Percentiles rank a stretch among this genome's conserved stretches.
Evolutionary conservation across 2,797 vertebrate genomes (phyloP).

Genomic region (Myotis vivesi): DNA sequence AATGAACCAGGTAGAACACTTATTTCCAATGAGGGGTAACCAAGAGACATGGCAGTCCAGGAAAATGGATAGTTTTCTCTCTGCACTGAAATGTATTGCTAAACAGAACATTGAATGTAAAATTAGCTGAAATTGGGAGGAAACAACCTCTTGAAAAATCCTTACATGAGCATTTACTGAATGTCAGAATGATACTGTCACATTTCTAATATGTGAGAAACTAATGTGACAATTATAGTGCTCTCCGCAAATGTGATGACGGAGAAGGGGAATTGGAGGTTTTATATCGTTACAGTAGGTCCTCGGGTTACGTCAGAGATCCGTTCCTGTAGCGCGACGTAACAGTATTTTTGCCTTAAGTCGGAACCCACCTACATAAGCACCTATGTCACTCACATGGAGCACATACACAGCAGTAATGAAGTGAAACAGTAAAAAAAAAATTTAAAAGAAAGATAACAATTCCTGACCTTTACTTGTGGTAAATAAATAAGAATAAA

Average conservation of each 20-base stretch:
- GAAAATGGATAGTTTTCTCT: background rate
- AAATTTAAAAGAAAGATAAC: too few species aligned
- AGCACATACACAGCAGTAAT: too few species aligned
- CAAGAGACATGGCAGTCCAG: background rate
- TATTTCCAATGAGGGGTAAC: background rate
- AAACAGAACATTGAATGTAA: slow-evolving; percentile 12
- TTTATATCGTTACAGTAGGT: background rate
- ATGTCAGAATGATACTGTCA: background rate
- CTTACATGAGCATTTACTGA: background rate
- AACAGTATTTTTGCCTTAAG: fast-evolving
- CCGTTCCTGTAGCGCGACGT: fast-evolving
- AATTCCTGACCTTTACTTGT: too few species aligned
- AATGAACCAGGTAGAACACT: background rate
- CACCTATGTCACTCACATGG: too few species aligned
- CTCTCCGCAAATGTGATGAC: background rate
- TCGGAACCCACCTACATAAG: too few species aligned
- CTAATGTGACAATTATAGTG: background rate
- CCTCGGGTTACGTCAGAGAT: too few species aligned
- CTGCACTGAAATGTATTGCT: background rate
- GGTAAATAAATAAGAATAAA: too few species aligned
- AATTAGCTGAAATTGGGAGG: background rate
- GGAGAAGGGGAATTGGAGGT: background rate
- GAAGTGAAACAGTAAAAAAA: too few species aligned
- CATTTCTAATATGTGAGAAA: background rate
- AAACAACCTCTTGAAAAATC: slow-evolving; percentile 12